phyloP scores from a whole-genome alignment of 1,140 invertebrate genomes.

The Dendrolimus kikuchii region DNA sequence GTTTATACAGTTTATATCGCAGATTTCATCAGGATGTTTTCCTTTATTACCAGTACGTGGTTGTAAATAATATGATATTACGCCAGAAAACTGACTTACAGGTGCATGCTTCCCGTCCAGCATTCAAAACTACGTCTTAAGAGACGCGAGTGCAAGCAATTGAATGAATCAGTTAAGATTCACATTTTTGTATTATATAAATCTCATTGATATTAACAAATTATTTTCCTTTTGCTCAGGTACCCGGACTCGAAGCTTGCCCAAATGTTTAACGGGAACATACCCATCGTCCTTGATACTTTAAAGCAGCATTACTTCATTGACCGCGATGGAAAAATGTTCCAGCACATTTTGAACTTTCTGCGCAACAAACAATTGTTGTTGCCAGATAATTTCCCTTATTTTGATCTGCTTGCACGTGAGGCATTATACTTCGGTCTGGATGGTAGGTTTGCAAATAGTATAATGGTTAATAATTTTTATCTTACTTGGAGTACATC shows the following conservation, averaged over 20 bases:
- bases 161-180: too few relatives aligned
- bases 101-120: too few relatives aligned
- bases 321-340: constrained; percentile 96
- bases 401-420: constrained; percentile 92
- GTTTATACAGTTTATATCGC: too few relatives aligned
- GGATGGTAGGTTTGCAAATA: constrained; percentile 77
- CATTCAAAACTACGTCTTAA: too few relatives aligned
- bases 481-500: too few relatives aligned
- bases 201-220: neutral
- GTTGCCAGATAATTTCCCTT: constrained; percentile 89
- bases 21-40: too few relatives aligned
- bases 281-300: constrained; percentile 96
- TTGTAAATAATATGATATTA: too few relatives aligned
- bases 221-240: constrained; percentile 70
- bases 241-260: constrained; percentile 94
- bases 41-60: too few relatives aligned
- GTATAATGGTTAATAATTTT: too few relatives aligned
- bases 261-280: constrained; percentile 95
- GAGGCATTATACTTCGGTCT: constrained; percentile 96
- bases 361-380: constrained; percentile 91
- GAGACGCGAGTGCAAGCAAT: too few relatives aligned
- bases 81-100: too few relatives aligned
- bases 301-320: constrained; percentile 99
- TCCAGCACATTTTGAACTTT: constrained; percentile 96
- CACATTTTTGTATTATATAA: neutral